phyloP scores from a whole-genome alignment of 2,888 invertebrate species.

The Meiosimyza decipiens region DNA sequence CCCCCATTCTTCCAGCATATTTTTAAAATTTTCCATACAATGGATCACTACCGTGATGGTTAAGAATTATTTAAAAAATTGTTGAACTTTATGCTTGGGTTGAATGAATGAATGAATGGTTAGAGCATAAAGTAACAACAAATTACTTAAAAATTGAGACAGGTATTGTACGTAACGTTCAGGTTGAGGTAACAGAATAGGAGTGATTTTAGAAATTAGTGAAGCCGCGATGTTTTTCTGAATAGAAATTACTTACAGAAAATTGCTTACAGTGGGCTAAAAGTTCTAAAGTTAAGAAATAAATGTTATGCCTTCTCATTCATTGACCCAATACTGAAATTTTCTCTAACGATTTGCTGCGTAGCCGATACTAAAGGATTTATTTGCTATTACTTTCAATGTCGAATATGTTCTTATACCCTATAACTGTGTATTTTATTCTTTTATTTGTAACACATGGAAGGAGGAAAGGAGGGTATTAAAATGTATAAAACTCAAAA shows the following conservation, averaged over 20 bases:
- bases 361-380: no score
- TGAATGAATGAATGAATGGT: neutral
- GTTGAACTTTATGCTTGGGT: slow-evolving; percentile 30
- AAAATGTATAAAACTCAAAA: no score
- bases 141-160: neutral
- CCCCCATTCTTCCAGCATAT: no score
- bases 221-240: neutral
- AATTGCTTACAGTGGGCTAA: neutral
- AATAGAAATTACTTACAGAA: neutral
- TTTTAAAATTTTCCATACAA: no score
- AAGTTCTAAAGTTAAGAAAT: neutral
- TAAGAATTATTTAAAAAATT: slow-evolving; percentile 20
- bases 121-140: slow-evolving; percentile 1
- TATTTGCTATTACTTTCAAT: no score
- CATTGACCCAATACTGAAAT: no score
- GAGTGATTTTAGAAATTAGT: slow-evolving; percentile 13
- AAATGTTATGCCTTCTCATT: no score
- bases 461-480: no score
- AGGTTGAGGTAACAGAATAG: slow-evolving; percentile 27
- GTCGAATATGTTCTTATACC: no score
- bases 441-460: no score
- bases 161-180: slow-evolving; percentile 5
- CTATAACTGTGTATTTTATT: no score
- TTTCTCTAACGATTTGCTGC: no score
- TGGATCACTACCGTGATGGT: neutral